Percentiles rank a stretch among this genome's conserved stretches.
Conservation (phyloP, 2,888 invertebrate species). For the Urechis unicinctus region DNA sequence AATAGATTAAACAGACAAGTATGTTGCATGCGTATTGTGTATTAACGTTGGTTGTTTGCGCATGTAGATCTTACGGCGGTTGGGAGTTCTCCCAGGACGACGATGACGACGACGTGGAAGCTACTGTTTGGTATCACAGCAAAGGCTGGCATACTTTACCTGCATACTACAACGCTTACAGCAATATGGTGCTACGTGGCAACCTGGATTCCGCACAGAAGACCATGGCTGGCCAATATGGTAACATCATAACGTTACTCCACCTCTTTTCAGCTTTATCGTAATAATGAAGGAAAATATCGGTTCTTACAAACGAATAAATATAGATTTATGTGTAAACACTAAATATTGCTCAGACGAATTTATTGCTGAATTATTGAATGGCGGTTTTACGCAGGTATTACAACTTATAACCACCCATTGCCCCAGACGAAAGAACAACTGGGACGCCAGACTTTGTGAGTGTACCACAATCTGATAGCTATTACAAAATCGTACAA, state of each 20-base stretch:
- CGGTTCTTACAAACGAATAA: not conserved
- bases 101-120: not conserved
- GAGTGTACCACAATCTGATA: not conserved
- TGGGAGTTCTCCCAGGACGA: not conserved
- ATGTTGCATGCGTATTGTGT: no score
- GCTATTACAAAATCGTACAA: not conserved
- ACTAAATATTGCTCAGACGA: no score
- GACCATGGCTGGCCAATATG: conserved; percentile 1
- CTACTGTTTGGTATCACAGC: conserved; percentile 79
- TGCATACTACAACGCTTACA: conserved; percentile 65
- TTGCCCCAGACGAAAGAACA: conserved; percentile 38
- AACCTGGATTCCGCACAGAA: conserved; percentile 23
- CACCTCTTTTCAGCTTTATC: not conserved
- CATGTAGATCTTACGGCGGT: conserved; percentile 4
- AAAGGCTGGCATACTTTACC: conserved; percentile 77
- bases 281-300: not conserved
- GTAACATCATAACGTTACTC: not conserved
- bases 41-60: no score
- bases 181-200: conserved; percentile 49
- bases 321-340: not conserved
- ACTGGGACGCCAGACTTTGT: conserved; percentile 21
- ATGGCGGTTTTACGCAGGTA: conserved; percentile 24
- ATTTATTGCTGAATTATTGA: not conserved
- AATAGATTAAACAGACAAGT: no score
- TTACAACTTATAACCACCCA: conserved; percentile 49